These are phyloP conservation scores for Polyodon spathula DNA, from an alignment of 2,113 vertebrate genomes.

Conservation along the genomic window DNA sequence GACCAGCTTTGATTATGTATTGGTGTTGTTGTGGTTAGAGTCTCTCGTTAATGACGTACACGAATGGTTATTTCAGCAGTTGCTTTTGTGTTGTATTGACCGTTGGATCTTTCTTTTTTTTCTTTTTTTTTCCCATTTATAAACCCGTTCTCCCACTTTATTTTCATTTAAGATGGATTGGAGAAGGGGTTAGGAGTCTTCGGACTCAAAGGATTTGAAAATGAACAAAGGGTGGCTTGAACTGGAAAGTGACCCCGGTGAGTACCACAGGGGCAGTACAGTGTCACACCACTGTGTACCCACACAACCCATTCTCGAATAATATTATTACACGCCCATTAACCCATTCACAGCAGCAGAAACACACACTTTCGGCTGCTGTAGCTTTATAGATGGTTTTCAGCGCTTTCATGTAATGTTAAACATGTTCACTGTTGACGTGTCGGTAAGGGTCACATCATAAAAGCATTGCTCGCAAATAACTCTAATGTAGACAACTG, in stretches of 20 bases:
- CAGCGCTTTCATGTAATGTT: no score
- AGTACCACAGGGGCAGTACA: slow-evolving; percentile 38
- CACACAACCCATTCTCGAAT: no score
- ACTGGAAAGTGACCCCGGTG: slow-evolving; percentile 94
- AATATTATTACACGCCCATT: no score
- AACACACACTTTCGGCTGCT: no score
- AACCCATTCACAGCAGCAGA: no score
- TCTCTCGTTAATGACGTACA: slow-evolving; percentile 32
- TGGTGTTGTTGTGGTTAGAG: slow-evolving; percentile 1
- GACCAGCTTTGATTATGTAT: background rate
- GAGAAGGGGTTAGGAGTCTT: slow-evolving; percentile 25
- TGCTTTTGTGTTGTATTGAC: slow-evolving; percentile 49
- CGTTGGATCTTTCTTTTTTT: background rate
- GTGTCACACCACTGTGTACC: no score
- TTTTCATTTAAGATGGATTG: slow-evolving; percentile 33
- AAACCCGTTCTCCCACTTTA: background rate
- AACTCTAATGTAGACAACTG: no score
- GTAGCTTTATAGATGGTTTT: no score
- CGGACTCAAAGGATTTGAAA: slow-evolving; percentile 32
- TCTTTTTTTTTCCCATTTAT: background rate
- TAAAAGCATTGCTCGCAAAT: no score
- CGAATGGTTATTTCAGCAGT: slow-evolving; percentile 25
- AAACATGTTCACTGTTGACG: no score
- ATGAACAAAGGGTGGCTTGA: slow-evolving; percentile 98
- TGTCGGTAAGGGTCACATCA: no score